Conservation (phyloP, 1,140 invertebrate species). For the Vanessa tameamea region DNA sequence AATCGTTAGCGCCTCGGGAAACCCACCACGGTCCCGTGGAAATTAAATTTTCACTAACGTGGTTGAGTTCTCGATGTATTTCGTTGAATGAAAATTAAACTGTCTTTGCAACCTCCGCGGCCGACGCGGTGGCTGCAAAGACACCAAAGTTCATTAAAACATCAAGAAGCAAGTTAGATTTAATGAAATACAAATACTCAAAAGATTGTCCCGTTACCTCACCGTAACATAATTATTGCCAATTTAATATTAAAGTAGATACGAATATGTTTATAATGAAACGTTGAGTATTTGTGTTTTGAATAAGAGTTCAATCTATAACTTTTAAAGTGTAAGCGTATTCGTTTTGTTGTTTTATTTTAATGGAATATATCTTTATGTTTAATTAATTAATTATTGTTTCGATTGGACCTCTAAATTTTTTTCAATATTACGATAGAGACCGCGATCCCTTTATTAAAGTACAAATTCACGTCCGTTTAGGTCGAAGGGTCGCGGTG, state of each 20-base stretch:
- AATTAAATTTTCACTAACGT: conserved; percentile 68
- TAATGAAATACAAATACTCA: conserved; percentile 76
- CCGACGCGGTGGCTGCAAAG: conserved; percentile 12
- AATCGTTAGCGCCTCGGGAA: conserved; percentile 51
- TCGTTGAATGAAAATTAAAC: conserved; percentile 11
- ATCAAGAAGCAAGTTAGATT: conserved; percentile 45
- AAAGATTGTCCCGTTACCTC: conserved; percentile 50
- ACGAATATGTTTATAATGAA: conserved; percentile 35
- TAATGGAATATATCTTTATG: conserved; percentile 75
- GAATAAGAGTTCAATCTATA: conserved; percentile 39
- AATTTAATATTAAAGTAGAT: conserved; percentile 43
- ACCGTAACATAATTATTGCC: conserved; percentile 51
- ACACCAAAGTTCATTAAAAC: not conserved
- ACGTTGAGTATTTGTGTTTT: conserved; percentile 77
- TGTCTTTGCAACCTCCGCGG: conserved; percentile 8
- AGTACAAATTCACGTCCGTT: conserved; percentile 75
- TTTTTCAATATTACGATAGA: conserved; percentile 6
- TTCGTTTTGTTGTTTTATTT: conserved; percentile 78
- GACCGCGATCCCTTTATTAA: conserved; percentile 53
- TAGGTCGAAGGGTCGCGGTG: conserved; percentile 62
- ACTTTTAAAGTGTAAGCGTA: conserved; percentile 45
- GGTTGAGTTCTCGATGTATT: conserved; percentile 52
- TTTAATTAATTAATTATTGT: conserved; percentile 66
- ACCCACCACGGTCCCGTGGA: conserved; percentile 39
- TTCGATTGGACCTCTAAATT: conserved; percentile 47